Conservation (phyloP, 2,797 vertebrate genomes). For the Rhynchotus rufescens region DNA sequence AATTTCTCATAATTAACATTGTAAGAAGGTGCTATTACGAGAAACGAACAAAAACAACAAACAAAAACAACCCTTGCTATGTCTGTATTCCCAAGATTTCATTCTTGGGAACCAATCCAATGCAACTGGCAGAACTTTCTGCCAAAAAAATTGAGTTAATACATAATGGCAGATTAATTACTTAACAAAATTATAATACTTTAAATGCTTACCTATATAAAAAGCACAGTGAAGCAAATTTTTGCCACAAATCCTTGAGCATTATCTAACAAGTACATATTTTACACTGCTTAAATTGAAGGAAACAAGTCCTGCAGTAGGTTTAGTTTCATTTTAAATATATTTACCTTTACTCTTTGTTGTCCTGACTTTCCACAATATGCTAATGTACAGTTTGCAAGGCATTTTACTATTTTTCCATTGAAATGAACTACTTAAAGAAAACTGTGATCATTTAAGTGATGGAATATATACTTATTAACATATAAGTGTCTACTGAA, state of each 20-base stretch:
- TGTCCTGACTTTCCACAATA: background rate
- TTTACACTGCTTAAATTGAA: background rate
- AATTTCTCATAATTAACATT: background rate
- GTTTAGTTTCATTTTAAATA: constrained; percentile 24
- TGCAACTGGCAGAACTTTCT: background rate
- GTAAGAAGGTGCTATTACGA: background rate
- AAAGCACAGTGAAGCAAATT: background rate
- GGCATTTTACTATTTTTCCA: too few species aligned
- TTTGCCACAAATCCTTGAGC: background rate
- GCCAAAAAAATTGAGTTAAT: background rate
- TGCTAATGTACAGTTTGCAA: constrained; percentile 10
- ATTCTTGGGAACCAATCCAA: background rate
- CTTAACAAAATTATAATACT: background rate
- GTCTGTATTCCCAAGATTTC: background rate
- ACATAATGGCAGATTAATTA: background rate
- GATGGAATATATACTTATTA: constrained; percentile 51
- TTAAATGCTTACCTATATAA: background rate
- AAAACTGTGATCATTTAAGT: background rate
- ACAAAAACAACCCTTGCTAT: background rate
- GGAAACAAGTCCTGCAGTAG: background rate
- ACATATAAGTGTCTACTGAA: constrained; percentile 25
- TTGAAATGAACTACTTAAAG: constrained; percentile 20
- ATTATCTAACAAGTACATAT: background rate
- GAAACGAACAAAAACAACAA: background rate
- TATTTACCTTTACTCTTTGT: background rate